Conservation (phyloP, 2,888 invertebrate genomes). For the Callyntrura sp. region DNA sequence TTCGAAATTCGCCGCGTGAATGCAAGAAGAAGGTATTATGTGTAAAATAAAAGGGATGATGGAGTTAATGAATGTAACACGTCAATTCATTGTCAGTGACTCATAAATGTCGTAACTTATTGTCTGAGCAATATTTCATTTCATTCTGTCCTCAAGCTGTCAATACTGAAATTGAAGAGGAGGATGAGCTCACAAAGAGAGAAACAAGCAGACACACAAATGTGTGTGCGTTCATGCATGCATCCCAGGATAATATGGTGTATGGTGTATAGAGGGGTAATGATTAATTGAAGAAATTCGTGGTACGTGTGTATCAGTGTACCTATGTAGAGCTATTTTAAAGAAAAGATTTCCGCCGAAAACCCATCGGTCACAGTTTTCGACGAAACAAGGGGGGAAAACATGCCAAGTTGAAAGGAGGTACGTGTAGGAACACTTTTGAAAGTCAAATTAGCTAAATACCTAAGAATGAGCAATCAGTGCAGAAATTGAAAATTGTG, state of each 20-base stretch:
- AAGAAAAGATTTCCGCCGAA: too few relatives aligned
- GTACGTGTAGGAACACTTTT: too few relatives aligned
- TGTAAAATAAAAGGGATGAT: neutral
- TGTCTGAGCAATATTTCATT: slow-evolving; percentile 56
- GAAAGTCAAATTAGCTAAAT: neutral
- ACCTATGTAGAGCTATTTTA: too few relatives aligned
- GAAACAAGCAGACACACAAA: neutral
- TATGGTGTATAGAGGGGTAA: too few relatives aligned
- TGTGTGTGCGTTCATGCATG: too few relatives aligned
- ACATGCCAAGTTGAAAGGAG: too few relatives aligned
- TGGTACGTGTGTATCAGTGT: too few relatives aligned
- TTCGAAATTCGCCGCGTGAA: slow-evolving; percentile 22
- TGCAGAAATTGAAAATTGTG: neutral
- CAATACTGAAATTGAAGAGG: neutral
- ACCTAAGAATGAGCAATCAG: neutral
- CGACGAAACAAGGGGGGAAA: too few relatives aligned
- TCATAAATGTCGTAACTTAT: slow-evolving; percentile 61
- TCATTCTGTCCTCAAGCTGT: slow-evolving; percentile 26
- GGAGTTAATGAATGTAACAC: slow-evolving; percentile 42
- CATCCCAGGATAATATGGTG: too few relatives aligned
- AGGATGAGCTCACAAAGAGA: slow-evolving; percentile 30
- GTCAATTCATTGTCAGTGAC: slow-evolving; percentile 54
- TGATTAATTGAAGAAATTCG: too few relatives aligned
- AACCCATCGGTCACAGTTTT: too few relatives aligned
- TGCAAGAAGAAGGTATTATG: neutral